Conservation (phyloP, 2,888 invertebrate genomes). For the Nemurella pictetii region DNA sequence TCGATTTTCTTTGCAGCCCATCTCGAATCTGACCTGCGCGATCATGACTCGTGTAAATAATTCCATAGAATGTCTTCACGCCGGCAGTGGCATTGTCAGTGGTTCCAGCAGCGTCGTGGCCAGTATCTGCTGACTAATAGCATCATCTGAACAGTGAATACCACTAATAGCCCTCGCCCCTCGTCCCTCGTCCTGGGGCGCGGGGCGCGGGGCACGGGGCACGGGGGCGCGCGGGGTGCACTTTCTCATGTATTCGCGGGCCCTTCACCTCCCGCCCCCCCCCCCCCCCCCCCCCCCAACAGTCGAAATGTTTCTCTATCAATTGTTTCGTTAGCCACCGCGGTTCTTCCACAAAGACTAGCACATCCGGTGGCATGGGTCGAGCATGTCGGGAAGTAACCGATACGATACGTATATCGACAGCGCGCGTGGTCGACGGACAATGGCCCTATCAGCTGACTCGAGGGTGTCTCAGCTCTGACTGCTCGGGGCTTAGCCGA, state of each 20-base stretch:
- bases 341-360: not conserved
- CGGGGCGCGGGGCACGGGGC: not conserved
- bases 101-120: not conserved
- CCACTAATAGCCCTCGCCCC: not conserved
- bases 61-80: not conserved
- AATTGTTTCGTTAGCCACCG: not conserved
- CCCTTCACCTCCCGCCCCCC: not conserved
- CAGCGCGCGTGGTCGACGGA: not conserved
- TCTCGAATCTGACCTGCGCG: not conserved
- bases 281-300: not conserved
- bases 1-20: conserved; percentile 1
- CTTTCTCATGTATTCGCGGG: not conserved
- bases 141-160: not conserved
- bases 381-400: not conserved
- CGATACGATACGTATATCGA: not conserved
- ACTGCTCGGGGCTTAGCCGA: not conserved
- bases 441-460: not conserved
- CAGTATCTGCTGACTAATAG: conserved; percentile 14
- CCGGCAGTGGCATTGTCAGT: not conserved
- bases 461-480: not conserved
- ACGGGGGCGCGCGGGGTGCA: not conserved
- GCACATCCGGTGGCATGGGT: not conserved
- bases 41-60: not conserved
- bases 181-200: not conserved
- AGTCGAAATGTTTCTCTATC: not conserved